Evolutionary conservation across 2,888 invertebrate species (phyloP), one percentile per base, ranked within the genome.

Genomic region (Cecidostiba fungosa): DNA sequence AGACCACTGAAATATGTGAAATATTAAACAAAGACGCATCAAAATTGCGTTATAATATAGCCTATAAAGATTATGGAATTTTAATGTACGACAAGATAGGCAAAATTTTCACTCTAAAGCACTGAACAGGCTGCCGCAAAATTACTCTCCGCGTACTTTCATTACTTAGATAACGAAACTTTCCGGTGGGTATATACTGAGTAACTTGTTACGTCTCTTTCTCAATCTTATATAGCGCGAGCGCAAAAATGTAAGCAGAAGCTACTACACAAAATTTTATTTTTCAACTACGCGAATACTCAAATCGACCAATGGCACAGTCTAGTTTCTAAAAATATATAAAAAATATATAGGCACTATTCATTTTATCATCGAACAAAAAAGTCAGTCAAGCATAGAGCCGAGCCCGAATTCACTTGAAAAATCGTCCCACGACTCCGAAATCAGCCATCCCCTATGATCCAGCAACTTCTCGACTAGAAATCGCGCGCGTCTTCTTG

Each of bases 401-500:
- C 1, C 4, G n/a, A 54, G 43, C 10, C 12, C 54, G n/a, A 66
- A 29, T 26, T 8, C 66, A 66, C 2, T 66, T 66, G 26, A 66
- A 66, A 66, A 66, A 66, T 66, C 66, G 66, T 29, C 29, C 66
- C 66, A 26, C 66, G 26, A 26, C 66, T 29, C 3, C 14, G 29
- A 66, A 66, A 66, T 26, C 23, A 66, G 5, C 66, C 66, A 66
- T 10, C 26, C 14, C 66, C 72, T 36, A 43, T 70, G 39, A 23
- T 23, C 12, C 10, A n/a, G 43, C 39, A 39, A 36, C 23, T 39
- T 72, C 4, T 23, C 72, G 26, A 43, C 74, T 54, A 47, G 50
- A 77, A 79, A 59, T 59, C 54, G 54, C 54, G 50, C 66, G 78
- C 73, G 77, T 77, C 39, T 72, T 66, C 50, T 66, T 69, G 26